Conservation (phyloP, 2,888 invertebrate species). For the Lasioglossum figueresi region DNA sequence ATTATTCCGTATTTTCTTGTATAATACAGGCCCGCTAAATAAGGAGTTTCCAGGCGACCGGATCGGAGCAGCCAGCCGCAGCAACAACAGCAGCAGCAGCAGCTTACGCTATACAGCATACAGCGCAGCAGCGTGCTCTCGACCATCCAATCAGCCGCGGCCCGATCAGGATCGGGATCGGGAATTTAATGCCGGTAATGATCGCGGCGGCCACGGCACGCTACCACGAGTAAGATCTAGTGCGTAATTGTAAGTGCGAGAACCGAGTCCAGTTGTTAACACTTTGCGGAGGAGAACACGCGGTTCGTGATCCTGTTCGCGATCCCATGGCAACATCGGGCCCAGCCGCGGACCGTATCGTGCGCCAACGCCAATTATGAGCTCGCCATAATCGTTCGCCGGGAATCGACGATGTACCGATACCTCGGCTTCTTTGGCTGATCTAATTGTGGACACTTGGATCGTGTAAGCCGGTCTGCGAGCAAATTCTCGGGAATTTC, state of each 20-base stretch:
- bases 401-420: slow-evolving; percentile 4
- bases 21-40: slow-evolving; percentile 72
- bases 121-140: neutral
- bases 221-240: slow-evolving; percentile 41
- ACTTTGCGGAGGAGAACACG: slow-evolving; percentile 32
- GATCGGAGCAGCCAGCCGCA: slow-evolving; percentile 28
- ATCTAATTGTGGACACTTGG: slow-evolving; percentile 21
- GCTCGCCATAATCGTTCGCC: slow-evolving; percentile 11
- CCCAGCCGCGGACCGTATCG: neutral
- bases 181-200: slow-evolving; percentile 60
- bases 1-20: slow-evolving; percentile 77
- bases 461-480: neutral
- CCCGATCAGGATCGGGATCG: slow-evolving; percentile 47
- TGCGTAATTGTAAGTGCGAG: slow-evolving; percentile 45
- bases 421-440: slow-evolving; percentile 7
- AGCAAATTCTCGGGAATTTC: slow-evolving; percentile 11
- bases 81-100: neutral
- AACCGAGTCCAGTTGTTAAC: slow-evolving; percentile 45
- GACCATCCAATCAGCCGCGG: slow-evolving; percentile 15
- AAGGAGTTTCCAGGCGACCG: slow-evolving; percentile 69
- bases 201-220: slow-evolving; percentile 35
- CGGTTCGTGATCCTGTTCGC: slow-evolving; percentile 18
- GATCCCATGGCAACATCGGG: neutral
- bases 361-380: slow-evolving; percentile 22
- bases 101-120: neutral